Percentiles rank a stretch among this genome's conserved stretches.
Evolutionary conservation across 2,113 vertebrate species (phyloP).

Genomic region (Saguinus midas): DNA sequence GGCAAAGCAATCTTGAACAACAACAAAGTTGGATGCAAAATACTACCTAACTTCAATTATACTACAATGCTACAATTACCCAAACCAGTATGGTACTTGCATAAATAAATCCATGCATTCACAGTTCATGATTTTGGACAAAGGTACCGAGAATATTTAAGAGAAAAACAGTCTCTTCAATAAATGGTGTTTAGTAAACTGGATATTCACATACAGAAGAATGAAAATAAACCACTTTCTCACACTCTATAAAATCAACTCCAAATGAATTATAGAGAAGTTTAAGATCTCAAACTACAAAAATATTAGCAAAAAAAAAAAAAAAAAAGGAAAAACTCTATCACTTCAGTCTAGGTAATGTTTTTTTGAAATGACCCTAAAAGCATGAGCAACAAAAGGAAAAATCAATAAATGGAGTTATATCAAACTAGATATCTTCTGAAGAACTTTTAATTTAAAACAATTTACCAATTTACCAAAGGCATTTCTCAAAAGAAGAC

Average conservation of each 20-base stretch:
- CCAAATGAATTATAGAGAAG: not conserved
- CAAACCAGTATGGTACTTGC: not conserved
- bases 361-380: not conserved
- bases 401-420: not conserved
- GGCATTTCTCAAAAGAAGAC: not conserved
- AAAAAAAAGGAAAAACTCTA: not conserved
- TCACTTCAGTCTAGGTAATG: not conserved
- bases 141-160: not conserved
- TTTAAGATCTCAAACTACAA: not conserved
- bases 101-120: not conserved
- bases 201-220: not conserved
- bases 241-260: not conserved
- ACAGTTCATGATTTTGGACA: not conserved
- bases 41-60: not conserved
- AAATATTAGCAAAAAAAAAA: not conserved
- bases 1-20: not conserved
- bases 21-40: not conserved
- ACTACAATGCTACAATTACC: not conserved
- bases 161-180: not conserved
- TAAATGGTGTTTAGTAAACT: not conserved
- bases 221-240: not conserved
- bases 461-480: not conserved
- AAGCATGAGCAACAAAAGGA: not conserved
- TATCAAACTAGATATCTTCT: not conserved
- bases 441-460: not conserved